A percentile compares a stretch with the other conserved stretches of the same genome.
These are phyloP conservation scores for Psilanteris sp. DNA, from an alignment of 1,140 invertebrate species.

Conservation along the genomic window DNA sequence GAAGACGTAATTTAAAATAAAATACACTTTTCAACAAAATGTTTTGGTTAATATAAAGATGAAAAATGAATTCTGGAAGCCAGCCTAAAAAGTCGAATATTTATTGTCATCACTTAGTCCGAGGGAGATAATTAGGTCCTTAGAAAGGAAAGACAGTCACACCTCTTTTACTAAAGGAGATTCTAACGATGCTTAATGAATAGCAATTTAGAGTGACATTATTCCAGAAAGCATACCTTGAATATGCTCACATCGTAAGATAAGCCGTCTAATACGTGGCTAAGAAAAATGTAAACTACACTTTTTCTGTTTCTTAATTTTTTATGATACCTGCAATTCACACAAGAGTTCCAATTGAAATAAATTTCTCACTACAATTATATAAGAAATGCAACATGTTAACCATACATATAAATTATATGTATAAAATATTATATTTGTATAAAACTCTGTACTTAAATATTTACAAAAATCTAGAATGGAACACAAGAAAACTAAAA, in stretches of 20 bases:
- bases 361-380: no score
- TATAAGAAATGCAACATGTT: no score
- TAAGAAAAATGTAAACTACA: no score
- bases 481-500: no score
- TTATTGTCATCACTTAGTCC: constrained; percentile 37
- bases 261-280: no score
- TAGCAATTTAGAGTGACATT: constrained; percentile 37
- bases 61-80: constrained; percentile 22
- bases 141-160: constrained; percentile 22
- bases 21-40: background rate
- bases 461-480: no score
- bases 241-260: constrained; percentile 24
- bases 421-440: no score
- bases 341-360: no score
- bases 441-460: no score
- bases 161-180: constrained; percentile 38
- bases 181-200: constrained; percentile 51
- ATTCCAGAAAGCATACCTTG: constrained; percentile 19
- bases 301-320: no score
- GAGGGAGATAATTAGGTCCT: constrained; percentile 36
- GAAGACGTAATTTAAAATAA: constrained; percentile 10
- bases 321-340: no score
- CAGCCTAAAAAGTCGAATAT: constrained; percentile 5
- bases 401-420: no score
- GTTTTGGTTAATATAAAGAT: background rate